Percentiles rank a stretch among this genome's conserved stretches.
These are phyloP conservation scores for Notolepis coatsorum DNA, from an alignment of 2,797 vertebrate genomes.

Conservation along the genomic window DNA sequence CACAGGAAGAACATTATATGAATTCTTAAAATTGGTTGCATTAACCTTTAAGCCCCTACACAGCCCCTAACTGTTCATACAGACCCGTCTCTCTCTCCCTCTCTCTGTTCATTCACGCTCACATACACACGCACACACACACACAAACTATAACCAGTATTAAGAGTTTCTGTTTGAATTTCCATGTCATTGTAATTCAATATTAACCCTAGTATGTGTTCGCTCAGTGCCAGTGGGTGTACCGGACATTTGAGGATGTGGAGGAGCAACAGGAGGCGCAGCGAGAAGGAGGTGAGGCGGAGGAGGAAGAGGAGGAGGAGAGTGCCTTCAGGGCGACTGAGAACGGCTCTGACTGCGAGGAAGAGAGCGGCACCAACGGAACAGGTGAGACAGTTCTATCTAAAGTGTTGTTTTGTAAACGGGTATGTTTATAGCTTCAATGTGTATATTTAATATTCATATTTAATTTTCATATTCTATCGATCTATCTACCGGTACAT, in stretches of 20 bases:
- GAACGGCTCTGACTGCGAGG: constrained; percentile 76
- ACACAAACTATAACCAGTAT: no score
- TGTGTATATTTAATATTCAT: background rate
- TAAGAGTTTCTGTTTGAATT: constrained; percentile 16
- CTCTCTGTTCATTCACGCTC: background rate
- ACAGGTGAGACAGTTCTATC: constrained; percentile 77
- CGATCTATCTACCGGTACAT: no score
- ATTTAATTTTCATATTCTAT: background rate
- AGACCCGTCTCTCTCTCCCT: background rate
- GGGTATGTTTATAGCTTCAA: background rate
- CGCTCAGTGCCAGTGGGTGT: constrained; percentile 92
- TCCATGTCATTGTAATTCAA: background rate
- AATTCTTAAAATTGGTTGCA: no score
- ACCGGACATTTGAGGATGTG: constrained; percentile 91
- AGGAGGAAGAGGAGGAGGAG: constrained; percentile 76
- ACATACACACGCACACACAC: no score
- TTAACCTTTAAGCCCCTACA: no score
- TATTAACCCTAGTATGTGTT: constrained; percentile 15
- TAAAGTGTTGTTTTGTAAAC: background rate
- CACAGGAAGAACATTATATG: no score
- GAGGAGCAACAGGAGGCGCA: constrained; percentile 74
- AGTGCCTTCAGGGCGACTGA: constrained; percentile 72
- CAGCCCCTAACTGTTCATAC: background rate
- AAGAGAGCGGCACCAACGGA: constrained; percentile 81
- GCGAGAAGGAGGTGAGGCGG: constrained; percentile 48